Base-by-base conservation (phyloP, 1,140 invertebrate genomes). In the Cyclina sinensis region DNA sequence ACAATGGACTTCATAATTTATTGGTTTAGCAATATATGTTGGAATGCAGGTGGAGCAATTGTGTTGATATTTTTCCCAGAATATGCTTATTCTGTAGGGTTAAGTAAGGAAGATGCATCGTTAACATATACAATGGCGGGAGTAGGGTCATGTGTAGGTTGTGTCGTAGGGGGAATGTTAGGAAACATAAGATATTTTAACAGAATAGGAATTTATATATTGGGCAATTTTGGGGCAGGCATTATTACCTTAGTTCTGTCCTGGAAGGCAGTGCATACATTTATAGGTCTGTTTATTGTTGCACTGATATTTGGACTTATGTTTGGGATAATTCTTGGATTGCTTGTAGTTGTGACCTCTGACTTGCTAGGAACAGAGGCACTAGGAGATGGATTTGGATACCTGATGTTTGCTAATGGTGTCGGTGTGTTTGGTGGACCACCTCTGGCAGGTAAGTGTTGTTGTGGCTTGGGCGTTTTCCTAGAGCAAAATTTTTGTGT, bases 371-470 rank as follows among this genome's bases (percentile, higher is more conserved):
- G 94, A 11, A 59, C 90, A 7, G 86, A 92, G 27, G 86, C 85
- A 43, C 84, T 94, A 14, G 91, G 91, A 12, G 90, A 92, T 86
- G 94, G 91, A 0, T 87, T 93, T 30, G 94, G 94, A 4, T 94
- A 94, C 62, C 82, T 94, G 5, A 94, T 95, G 93, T 62, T 94
- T 32, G 91, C 92, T 32, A 94, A 94, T 92, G 94, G 94, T 27
- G 48, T 94, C 32, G 94, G 94, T 35, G 80, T 89, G 57, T 92
- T 94, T 30, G 48, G 91, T 54, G 94, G 94, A 74, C 94, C 94
- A 37, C 91, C 92, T 14, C 11, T 94, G 1, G 93, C 93, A 90
- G 94, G 94, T 95, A 88, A 70, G 91, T 92, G 54, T 37, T 21
- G 27, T 24, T n/a, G n/a, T n/a, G n/a, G n/a, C n/a, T n/a, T n/a